phyloP scores from a whole-genome alignment of 2,113 vertebrate genomes.

The Polypterus bichir region DNA sequence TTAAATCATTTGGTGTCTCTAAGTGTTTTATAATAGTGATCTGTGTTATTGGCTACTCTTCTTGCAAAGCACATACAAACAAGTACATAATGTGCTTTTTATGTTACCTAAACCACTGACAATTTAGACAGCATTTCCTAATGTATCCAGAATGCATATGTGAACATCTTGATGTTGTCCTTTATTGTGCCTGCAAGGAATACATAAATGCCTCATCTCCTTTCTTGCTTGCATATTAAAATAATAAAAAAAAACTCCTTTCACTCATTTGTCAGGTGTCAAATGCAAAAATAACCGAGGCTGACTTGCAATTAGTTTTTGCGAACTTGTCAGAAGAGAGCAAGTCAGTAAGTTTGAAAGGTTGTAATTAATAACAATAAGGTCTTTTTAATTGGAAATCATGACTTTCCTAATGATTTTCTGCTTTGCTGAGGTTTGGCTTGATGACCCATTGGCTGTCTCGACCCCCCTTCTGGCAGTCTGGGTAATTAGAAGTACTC shows the following conservation, averaged over 20 bases:
- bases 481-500: not conserved
- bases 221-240: not conserved
- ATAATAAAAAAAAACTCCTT: not conserved
- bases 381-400: constrained; percentile 1
- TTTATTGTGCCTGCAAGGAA: not conserved
- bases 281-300: not conserved
- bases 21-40: too few species aligned
- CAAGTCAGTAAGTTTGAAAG: constrained; percentile 1
- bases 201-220: not conserved
- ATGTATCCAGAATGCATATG: not conserved
- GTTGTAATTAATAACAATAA: not conserved
- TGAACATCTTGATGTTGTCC: not conserved
- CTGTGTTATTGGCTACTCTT: too few species aligned
- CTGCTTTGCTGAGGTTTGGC: not conserved
- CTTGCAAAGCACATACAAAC: too few species aligned
- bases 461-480: not conserved
- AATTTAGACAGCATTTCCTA: too few species aligned
- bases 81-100: too few species aligned
- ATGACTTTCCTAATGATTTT: not conserved
- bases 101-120: too few species aligned
- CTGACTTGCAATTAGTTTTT: constrained; percentile 1
- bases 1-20: too few species aligned
- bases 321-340: not conserved
- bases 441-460: not conserved
- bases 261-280: not conserved